Evolutionary conservation across 1,140 invertebrate genomes (phyloP).

Genomic region (Caenorhabditis brenneri): DNA sequence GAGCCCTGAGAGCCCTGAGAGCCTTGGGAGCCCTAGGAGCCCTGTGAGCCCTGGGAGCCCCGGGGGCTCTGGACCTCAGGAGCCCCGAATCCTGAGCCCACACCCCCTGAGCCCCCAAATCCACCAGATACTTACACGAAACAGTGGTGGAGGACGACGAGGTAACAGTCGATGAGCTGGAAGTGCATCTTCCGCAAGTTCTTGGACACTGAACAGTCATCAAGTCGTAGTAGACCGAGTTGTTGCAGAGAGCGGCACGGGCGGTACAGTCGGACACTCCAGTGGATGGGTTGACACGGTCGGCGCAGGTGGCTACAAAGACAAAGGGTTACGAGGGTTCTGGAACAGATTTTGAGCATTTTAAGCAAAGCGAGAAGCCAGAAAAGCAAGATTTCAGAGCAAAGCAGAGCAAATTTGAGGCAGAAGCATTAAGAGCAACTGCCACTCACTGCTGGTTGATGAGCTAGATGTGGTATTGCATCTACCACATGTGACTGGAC

Average conservation of each 20-base stretch:
- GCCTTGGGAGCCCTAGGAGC: too few relatives aligned
- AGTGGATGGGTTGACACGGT: conserved; percentile 35
- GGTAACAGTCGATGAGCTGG: not conserved
- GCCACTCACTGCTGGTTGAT: not conserved
- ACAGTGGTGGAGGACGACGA: conserved; percentile 8
- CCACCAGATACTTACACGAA: not conserved
- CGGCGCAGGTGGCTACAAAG: conserved; percentile 8
- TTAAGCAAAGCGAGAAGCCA: not conserved
- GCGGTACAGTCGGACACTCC: conserved; percentile 40
- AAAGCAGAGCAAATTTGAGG: not conserved
- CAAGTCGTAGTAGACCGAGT: conserved; percentile 40
- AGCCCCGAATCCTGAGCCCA: too few relatives aligned
- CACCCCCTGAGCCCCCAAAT: too few relatives aligned
- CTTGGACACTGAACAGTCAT: conserved; percentile 48
- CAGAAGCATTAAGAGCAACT: not conserved
- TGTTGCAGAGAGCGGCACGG: conserved; percentile 41
- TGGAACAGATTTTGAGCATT: not conserved
- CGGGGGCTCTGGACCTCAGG: too few relatives aligned
- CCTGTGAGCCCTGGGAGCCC: too few relatives aligned
- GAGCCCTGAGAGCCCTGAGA: too few relatives aligned
- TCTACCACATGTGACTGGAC: conserved; percentile 26
- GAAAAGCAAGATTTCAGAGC: not conserved
- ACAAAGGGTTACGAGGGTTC: not conserved
- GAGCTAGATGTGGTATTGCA: conserved; percentile 9
- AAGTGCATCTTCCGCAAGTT: conserved; percentile 45